Conservation (phyloP, 2,797 vertebrate species). For the Notoglanidium macrostoma region DNA sequence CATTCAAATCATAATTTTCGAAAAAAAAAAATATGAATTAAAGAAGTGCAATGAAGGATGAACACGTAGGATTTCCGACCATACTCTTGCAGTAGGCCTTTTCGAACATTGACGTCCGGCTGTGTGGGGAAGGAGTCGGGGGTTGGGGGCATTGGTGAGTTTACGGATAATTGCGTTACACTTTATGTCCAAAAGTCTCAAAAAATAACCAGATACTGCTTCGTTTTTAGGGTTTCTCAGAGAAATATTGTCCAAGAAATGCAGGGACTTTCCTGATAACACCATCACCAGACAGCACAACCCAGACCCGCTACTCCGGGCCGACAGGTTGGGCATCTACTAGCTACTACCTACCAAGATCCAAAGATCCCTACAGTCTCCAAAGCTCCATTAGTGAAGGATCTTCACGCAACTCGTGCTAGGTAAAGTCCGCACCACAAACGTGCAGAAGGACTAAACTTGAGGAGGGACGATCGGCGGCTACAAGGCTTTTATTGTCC, state of each 20-base stretch:
- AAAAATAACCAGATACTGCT: conserved; percentile 31
- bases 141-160: not conserved
- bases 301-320: conserved; percentile 29
- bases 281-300: conserved; percentile 49
- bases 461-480: conserved; percentile 31
- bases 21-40: not conserved
- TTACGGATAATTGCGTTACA: conserved; percentile 21
- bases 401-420: conserved; percentile 21
- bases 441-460: conserved; percentile 51
- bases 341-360: conserved; percentile 59
- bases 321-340: conserved; percentile 56
- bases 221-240: conserved; percentile 23
- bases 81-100: not conserved
- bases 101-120: not conserved
- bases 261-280: conserved; percentile 43
- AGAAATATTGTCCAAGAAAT: conserved; percentile 42
- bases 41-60: conserved; percentile 24
- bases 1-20: not conserved
- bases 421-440: conserved; percentile 38
- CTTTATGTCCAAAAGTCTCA: conserved; percentile 30
- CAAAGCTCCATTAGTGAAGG: conserved; percentile 24
- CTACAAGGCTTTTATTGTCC: conserved; percentile 31
- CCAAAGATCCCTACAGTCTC: conserved; percentile 41
- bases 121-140: not conserved
- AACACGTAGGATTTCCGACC: conserved; percentile 5